Base-by-base conservation (phyloP, 2,888 invertebrate genomes). In the Keiferia lycopersicella region DNA sequence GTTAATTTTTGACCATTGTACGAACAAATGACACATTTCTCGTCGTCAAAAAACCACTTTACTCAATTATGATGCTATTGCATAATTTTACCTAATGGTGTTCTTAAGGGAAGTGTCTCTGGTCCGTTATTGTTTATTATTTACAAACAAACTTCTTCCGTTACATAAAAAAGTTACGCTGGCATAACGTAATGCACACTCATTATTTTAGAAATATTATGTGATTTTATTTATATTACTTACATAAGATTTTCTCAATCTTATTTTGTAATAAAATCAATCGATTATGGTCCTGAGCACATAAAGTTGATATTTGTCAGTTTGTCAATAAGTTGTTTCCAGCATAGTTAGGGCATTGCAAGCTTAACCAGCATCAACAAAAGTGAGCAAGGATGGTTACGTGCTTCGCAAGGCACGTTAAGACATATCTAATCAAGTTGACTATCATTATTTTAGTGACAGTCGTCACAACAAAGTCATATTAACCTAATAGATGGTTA, bases 81-180 rank as follows among this genome's bases (percentile, higher is more conserved):
- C 16, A 3, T 20, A 20, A 50, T 20, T 34, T 8, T n/a, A n/a
- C n/a, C n/a, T n/a, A 34, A 34, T 18, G 16, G 50, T 3, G n/a
- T 30, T 56, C 30, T 2, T 20, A 8, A 22, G 56, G 30, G 56
- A 56, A 56, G 30, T 30, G n/a, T n/a, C 7, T 30, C 34, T 11
- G 26, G 56, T 11, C 56, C 56, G 2, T 56, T 56, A 56, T 56
- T 56, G 26, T 56, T 56, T 4, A 56, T 56, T 56, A 14, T 16
- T 6, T 30, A 18, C n/a, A 8, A 22, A n/a, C 30, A 30, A 56
- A 30, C 11, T 22, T 18, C 48, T 53, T 53, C 2, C 22, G 12
- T 16, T 2, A 16, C 14, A 56, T 30, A 14, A 11, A 20, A 30
- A 56, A 30, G 11, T 26, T 30, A 26, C 20, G 53, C 4, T 26